Conservation (phyloP, 2,113 vertebrate species). For the Chionis minor region DNA sequence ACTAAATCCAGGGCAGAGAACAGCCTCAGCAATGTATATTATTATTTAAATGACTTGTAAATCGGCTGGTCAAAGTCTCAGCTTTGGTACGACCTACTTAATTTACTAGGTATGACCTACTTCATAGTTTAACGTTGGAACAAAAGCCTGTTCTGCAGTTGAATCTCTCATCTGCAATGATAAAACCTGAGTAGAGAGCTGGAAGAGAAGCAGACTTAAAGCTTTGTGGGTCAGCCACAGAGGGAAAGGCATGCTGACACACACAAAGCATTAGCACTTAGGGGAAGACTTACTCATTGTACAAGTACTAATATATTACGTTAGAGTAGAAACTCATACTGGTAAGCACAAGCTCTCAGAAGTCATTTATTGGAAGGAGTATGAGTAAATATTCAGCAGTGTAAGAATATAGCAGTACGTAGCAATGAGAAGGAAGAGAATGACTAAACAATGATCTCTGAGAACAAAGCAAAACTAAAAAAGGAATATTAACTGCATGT, state of each 20-base stretch:
- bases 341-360: neutral
- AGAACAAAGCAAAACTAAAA: neutral
- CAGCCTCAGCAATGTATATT: neutral
- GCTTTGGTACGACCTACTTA: neutral
- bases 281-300: neutral
- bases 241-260: neutral
- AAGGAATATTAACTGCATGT: neutral
- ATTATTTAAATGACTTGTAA: neutral
- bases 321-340: neutral
- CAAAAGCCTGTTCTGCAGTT: neutral
- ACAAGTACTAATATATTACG: neutral
- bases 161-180: neutral
- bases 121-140: neutral
- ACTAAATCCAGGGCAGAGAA: neutral
- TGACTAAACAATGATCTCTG: neutral
- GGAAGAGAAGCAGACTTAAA: conserved; percentile 40
- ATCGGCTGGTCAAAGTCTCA: neutral
- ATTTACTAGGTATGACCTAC: neutral
- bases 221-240: conserved; percentile 35
- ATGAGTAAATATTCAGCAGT: neutral
- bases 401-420: neutral
- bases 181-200: conserved; percentile 14
- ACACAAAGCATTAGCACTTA: conserved; percentile 10
- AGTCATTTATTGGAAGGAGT: neutral
- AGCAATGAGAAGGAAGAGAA: neutral